A percentile compares a stretch with the other conserved stretches of the same genome.
Conservation (phyloP, 2,888 invertebrate genomes). For the Drosophila prostipennis region DNA sequence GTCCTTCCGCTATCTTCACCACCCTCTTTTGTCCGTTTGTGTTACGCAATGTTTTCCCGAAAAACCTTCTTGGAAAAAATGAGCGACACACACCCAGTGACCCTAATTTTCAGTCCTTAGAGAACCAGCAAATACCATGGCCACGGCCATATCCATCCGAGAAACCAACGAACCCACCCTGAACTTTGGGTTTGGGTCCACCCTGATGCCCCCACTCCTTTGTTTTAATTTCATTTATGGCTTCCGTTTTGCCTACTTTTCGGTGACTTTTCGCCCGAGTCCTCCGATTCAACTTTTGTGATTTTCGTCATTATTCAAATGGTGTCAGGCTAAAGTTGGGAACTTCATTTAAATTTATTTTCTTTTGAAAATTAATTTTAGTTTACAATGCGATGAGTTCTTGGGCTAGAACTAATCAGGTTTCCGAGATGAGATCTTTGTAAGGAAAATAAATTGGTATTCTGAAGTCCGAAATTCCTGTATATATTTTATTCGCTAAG, state of each 20-base stretch:
- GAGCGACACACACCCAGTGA: constrained; percentile 81
- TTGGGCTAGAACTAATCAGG: neutral
- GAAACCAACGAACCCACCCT: constrained; percentile 21
- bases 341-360: constrained; percentile 65
- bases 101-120: constrained; percentile 82
- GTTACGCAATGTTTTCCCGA: constrained; percentile 69
- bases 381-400: constrained; percentile 22
- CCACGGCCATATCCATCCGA: constrained; percentile 29
- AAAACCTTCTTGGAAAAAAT: constrained; percentile 46
- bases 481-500: too few species aligned
- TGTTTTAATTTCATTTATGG: constrained; percentile 78
- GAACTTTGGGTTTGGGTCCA: constrained; percentile 32
- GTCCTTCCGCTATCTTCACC: constrained; percentile 9
- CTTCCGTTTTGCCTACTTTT: constrained; percentile 71
- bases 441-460: neutral
- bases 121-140: constrained; percentile 68
- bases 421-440: constrained; percentile 4
- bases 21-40: constrained; percentile 23
- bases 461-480: neutral
- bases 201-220: constrained; percentile 46
- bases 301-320: constrained; percentile 37
- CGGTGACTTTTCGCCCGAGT: constrained; percentile 58
- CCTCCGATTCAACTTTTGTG: constrained; percentile 43
- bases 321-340: constrained; percentile 53
- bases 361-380: constrained; percentile 39